A percentile compares a stretch with the other conserved stretches of the same genome.
These are phyloP conservation scores for Camelus dromedarius DNA, from an alignment of 2,113 vertebrate species.

Conservation along the genomic window DNA sequence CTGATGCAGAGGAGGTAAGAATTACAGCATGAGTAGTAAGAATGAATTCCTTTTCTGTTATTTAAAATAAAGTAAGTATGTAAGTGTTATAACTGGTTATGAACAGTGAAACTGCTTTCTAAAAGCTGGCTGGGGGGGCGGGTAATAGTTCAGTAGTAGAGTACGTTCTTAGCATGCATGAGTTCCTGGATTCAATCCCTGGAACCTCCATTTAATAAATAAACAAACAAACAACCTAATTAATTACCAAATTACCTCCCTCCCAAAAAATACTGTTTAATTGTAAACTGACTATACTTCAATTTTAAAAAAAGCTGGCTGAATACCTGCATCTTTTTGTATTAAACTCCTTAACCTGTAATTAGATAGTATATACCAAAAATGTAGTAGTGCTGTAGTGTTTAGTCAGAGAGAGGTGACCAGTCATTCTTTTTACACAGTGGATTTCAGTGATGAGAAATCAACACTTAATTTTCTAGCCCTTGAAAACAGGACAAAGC, in stretches of 20 bases:
- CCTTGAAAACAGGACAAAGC: neutral
- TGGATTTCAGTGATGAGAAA: conserved; percentile 32
- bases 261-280: no score
- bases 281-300: no score
- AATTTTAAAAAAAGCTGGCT: neutral
- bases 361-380: neutral
- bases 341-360: conserved; percentile 24
- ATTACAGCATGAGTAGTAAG: neutral
- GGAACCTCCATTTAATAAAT: no score
- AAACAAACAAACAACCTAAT: no score
- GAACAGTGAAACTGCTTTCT: conserved; percentile 19
- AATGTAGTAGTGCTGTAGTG: neutral
- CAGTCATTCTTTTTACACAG: neutral
- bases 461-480: conserved; percentile 46
- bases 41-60: conserved; percentile 29
- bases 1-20: conserved; percentile 91
- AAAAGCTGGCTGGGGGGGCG: neutral
- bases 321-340: neutral
- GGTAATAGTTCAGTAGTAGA: no score
- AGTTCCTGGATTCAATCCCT: no score
- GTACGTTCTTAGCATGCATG: no score
- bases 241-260: no score
- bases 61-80: neutral
- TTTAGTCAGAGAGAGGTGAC: neutral
- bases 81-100: conserved; percentile 31